Base-by-base conservation (phyloP, 2,113 vertebrate species). In the Hydrolagus affinis region DNA sequence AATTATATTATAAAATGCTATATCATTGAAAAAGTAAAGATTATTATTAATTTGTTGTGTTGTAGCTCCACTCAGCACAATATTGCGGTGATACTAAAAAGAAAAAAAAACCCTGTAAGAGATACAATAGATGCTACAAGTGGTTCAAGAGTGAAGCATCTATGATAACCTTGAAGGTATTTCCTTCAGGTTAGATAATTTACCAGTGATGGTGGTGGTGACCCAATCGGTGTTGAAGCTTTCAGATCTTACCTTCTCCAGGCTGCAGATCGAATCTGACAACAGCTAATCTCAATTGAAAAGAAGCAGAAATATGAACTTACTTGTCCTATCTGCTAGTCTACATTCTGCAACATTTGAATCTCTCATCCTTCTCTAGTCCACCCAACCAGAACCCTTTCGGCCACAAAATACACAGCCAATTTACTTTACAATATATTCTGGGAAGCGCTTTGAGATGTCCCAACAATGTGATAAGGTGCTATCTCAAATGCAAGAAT, bases 261-360 rank as follows among this genome's bases (percentile, higher is more conserved):
- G 8, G 21, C 70, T 25, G 9, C 70, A 70, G n/a, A 70, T 25
- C n/a, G 1, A 23, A n/a, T 25, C n/a, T 21, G n/a, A 25, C 8
- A 70, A 70, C 21, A 70, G 70, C 70, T 70, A 23, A 70, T 70
- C 70, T 23, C n/a, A 70, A 70, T 70, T 70, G n/a, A 21, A 70
- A 1, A 70, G 70, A 23, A 2, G n/a, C n/a, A 70, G 9, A 7
- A 8, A 7, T 23, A 70, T 21, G 9, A 70, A 3, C 8, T 23
- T 9, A 2, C 19, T 23, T 70, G n/a, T 23, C 70, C 70, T 23
- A 11, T 23, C 70, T 17, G 70, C 70, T 10, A 70, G 70, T 23
- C 70, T 70, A 25, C 14, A 23, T 70, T 23, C n/a, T 23, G 9
- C 2, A 2, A 70, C 15, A 70, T 9, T 23, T 23, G 21, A 23